These are phyloP conservation scores for Phycodurus eques DNA, from an alignment of 2,113 vertebrate genomes.

Conservation along the genomic window DNA sequence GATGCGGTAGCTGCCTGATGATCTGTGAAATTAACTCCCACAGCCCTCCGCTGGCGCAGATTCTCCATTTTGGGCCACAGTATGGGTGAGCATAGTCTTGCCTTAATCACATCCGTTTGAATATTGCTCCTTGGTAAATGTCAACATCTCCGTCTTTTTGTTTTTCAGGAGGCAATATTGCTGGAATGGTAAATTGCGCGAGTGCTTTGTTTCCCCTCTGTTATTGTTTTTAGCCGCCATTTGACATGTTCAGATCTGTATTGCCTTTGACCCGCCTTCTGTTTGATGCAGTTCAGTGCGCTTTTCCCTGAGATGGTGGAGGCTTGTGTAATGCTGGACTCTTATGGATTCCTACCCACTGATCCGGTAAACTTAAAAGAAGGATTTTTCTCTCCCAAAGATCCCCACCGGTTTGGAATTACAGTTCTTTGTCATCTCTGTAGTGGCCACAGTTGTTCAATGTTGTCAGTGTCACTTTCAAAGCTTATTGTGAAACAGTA, in stretches of 20 bases:
- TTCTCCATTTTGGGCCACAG: slow-evolving; percentile 89
- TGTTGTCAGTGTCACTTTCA: neutral
- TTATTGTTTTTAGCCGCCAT: neutral
- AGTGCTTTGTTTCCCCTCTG: neutral
- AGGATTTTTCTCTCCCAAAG: neutral
- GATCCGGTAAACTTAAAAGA: slow-evolving; percentile 47
- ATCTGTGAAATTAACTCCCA: slow-evolving; percentile 66
- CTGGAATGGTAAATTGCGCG: slow-evolving; percentile 70
- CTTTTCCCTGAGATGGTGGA: slow-evolving; percentile 90
- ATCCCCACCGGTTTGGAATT: neutral
- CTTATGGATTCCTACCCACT: slow-evolving; percentile 72
- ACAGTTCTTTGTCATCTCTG: neutral
- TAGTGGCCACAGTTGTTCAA: neutral
- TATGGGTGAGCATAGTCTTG: slow-evolving; percentile 80
- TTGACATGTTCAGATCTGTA: neutral
- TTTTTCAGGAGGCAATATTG: slow-evolving; percentile 78
- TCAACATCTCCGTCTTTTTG: neutral
- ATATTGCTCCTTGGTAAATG: neutral
- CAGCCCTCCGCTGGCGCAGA: slow-evolving; percentile 85
- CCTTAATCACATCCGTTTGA: neutral
- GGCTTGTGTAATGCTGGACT: slow-evolving; percentile 81
- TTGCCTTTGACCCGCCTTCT: neutral
- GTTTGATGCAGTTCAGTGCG: slow-evolving; percentile 76
- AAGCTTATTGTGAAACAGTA: neutral
- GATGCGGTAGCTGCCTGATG: slow-evolving; percentile 46